Percentiles rank a stretch among this genome's conserved stretches.
These are phyloP conservation scores for Celastrina argiolus DNA, from an alignment of 2,888 invertebrate species.

Conservation along the genomic window DNA sequence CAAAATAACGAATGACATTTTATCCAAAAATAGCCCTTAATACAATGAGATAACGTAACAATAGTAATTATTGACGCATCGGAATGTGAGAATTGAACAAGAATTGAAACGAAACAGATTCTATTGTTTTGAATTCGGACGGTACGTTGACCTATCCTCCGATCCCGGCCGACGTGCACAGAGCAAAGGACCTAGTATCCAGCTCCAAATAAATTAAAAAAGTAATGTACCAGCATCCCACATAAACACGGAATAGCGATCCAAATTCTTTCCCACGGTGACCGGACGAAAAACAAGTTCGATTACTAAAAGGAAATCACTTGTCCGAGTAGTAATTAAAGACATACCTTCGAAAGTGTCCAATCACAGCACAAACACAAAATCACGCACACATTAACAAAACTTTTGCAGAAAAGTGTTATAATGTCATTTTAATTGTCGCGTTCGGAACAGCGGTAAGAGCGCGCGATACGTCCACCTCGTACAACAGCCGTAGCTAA, in stretches of 20 bases:
- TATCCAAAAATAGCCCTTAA: no score
- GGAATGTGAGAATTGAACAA: neutral
- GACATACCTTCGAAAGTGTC: constrained; percentile 51
- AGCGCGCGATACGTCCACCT: constrained; percentile 36
- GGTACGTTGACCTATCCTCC: neutral
- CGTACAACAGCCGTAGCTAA: constrained; percentile 40
- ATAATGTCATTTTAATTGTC: constrained; percentile 31
- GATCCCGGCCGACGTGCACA: neutral
- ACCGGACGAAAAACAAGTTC: constrained; percentile 69
- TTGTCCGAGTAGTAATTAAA: constrained; percentile 54
- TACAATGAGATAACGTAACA: no score
- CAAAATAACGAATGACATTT: no score
- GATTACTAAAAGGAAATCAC: constrained; percentile 64
- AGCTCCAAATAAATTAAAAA: no score
- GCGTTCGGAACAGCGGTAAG: constrained; percentile 45
- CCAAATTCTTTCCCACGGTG: constrained; percentile 68
- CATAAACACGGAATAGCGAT: constrained; percentile 43
- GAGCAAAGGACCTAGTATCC: no score
- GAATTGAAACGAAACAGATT: neutral
- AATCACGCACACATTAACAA: constrained; percentile 52
- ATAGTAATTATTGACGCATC: neutral
- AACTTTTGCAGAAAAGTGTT: constrained; percentile 58
- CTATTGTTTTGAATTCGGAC: constrained; percentile 11
- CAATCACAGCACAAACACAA: constrained; percentile 39
- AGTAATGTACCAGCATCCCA: neutral